Conservation (phyloP, 2,797 vertebrate genomes). For the Phoeniculus purpureus region DNA sequence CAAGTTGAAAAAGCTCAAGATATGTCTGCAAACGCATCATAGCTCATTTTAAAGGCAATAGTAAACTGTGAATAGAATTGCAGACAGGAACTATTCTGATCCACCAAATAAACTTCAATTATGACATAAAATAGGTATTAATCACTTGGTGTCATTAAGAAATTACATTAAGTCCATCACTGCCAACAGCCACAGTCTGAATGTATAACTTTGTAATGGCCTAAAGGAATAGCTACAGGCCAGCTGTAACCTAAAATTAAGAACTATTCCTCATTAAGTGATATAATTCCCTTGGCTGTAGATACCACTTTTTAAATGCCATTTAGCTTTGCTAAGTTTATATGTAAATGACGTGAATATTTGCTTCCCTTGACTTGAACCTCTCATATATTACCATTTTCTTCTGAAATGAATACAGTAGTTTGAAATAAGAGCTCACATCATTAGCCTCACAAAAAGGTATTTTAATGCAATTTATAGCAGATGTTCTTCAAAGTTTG, state of each 20-base stretch:
- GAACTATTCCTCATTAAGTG: neutral
- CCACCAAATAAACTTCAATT: neutral
- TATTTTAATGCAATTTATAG: neutral
- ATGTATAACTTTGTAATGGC: neutral
- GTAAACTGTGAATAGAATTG: neutral
- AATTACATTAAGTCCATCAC: constrained; percentile 4
- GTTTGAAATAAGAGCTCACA: neutral
- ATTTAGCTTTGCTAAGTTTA: neutral
- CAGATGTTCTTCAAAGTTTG: neutral
- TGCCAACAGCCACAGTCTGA: neutral
- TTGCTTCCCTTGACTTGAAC: neutral
- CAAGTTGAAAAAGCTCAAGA: neutral
- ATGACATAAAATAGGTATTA: neutral
- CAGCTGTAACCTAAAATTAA: neutral
- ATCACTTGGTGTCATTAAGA: neutral
- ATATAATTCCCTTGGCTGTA: neutral
- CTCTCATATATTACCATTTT: neutral
- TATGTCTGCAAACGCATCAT: neutral
- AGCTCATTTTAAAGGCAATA: neutral
- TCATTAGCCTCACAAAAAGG: neutral
- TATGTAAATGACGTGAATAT: neutral
- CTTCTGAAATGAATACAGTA: neutral
- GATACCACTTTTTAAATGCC: neutral
- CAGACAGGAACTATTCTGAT: neutral
- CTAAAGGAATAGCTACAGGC: neutral